Evolutionary conservation across 2,888 invertebrate species (phyloP).

Genomic region (Pteria penguin): DNA sequence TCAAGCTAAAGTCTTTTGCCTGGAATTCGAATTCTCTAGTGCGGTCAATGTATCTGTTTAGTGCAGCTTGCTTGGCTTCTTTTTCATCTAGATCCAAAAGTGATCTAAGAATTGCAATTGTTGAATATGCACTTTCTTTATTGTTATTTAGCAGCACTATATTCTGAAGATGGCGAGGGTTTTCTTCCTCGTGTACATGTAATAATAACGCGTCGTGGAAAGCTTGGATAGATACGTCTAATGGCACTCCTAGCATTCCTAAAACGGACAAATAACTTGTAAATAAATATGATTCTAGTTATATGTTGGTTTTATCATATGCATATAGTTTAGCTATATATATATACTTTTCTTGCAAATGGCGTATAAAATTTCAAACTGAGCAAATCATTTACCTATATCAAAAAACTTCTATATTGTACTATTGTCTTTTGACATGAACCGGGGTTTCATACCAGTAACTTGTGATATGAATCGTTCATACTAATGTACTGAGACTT

Average conservation of each 20-base stretch:
- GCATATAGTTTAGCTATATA: too few relatives aligned
- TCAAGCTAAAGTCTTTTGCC: slow-evolving; percentile 28
- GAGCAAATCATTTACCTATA: too few relatives aligned
- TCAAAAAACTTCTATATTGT: too few relatives aligned
- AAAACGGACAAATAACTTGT: not conserved
- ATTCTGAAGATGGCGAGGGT: slow-evolving; percentile 41
- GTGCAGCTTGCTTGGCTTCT: slow-evolving; percentile 43
- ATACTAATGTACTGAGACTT: too few relatives aligned
- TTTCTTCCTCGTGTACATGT: slow-evolving; percentile 25
- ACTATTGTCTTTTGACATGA: too few relatives aligned
- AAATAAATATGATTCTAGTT: too few relatives aligned
- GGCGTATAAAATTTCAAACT: too few relatives aligned
- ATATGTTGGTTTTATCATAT: too few relatives aligned
- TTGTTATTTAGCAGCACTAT: slow-evolving; percentile 51
- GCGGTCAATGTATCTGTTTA: slow-evolving; percentile 45
- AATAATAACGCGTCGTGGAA: slow-evolving; percentile 56
- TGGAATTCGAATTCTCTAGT: slow-evolving; percentile 31
- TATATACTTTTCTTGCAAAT: too few relatives aligned
- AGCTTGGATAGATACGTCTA: slow-evolving; percentile 57
- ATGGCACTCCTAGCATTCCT: slow-evolving; percentile 56
- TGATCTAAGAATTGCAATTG: slow-evolving; percentile 53
- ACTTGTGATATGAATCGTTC: too few relatives aligned
- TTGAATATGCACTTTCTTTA: slow-evolving; percentile 50
- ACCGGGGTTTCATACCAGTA: too few relatives aligned
- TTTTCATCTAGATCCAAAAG: slow-evolving; percentile 49